These are phyloP conservation scores for Ceuthmochares aereus DNA, from an alignment of 2,113 vertebrate species.

Conservation along the genomic window DNA sequence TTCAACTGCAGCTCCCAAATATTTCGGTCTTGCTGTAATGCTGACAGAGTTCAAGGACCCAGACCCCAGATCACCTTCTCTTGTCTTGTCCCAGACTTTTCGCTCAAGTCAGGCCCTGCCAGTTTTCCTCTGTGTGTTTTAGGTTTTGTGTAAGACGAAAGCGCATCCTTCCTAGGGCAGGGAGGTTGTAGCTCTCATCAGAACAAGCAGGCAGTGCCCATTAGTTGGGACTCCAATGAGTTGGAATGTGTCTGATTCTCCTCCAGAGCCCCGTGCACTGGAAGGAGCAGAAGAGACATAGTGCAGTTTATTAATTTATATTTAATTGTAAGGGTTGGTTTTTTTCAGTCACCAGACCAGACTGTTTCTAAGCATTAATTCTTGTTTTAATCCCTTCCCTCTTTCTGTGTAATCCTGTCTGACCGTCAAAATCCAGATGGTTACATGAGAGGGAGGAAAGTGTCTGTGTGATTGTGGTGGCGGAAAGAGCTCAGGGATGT, in stretches of 20 bases:
- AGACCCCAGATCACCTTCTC: neutral
- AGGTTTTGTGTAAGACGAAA: neutral
- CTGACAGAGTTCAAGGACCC: neutral
- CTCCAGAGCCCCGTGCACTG: neutral
- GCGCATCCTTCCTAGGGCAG: neutral
- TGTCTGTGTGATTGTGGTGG: neutral
- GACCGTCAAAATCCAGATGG: slow-evolving; percentile 26
- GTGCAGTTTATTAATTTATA: neutral
- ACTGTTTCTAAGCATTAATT: neutral
- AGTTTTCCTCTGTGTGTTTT: neutral
- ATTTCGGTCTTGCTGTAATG: neutral
- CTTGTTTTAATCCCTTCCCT: neutral
- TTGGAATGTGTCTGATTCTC: neutral
- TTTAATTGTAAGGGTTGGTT: neutral
- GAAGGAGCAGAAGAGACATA: neutral
- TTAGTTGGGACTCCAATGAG: neutral
- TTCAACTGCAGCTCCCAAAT: neutral
- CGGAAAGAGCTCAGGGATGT: neutral
- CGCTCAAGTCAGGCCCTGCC: neutral
- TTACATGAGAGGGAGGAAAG: neutral
- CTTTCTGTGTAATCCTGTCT: neutral
- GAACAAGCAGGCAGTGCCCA: neutral
- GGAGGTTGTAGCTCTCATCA: neutral
- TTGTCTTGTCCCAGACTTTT: neutral
- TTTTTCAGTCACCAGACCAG: neutral